Percentiles rank a stretch among this genome's conserved stretches.
These are phyloP conservation scores for Urosaurus nigricauda DNA, from an alignment of 2,797 vertebrate genomes.

Conservation along the genomic window DNA sequence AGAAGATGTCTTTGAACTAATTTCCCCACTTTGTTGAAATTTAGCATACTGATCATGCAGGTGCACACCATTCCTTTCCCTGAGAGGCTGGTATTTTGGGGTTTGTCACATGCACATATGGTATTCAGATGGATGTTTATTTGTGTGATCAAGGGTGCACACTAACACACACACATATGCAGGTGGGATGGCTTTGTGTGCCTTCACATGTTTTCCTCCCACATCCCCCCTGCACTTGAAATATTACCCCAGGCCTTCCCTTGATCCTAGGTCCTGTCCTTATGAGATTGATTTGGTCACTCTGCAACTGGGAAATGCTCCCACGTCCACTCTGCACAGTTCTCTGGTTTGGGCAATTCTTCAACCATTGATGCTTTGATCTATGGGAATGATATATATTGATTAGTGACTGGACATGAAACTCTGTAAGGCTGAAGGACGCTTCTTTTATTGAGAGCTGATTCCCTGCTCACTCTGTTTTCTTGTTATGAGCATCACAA, in stretches of 20 bases:
- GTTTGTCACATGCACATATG: neutral
- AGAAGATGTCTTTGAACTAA: neutral
- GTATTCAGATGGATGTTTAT: neutral
- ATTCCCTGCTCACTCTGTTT: constrained; percentile 73
- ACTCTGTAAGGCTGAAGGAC: constrained; percentile 67
- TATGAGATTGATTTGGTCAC: constrained; percentile 65
- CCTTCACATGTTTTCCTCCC: constrained; percentile 32
- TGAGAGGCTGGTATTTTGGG: neutral
- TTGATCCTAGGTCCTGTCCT: constrained; percentile 53
- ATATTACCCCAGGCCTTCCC: constrained; percentile 42
- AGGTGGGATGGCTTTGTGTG: constrained; percentile 27
- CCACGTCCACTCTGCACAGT: constrained; percentile 45
- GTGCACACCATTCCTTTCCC: neutral
- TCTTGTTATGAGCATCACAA: constrained; percentile 72
- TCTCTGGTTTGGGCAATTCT: constrained; percentile 63
- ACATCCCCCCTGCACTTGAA: constrained; percentile 29
- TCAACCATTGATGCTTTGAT: constrained; percentile 63
- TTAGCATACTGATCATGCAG: neutral
- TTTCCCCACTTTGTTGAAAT: neutral
- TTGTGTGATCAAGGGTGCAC: neutral
- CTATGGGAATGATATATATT: constrained; percentile 72
- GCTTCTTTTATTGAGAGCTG: constrained; percentile 71
- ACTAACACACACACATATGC: neutral
- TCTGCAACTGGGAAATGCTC: constrained; percentile 59
- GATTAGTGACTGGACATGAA: constrained; percentile 72